A percentile compares a stretch with the other conserved stretches of the same genome.
These are phyloP conservation scores for Hozukius guyotensis DNA, from an alignment of 2,797 vertebrate species.

Conservation along the genomic window DNA sequence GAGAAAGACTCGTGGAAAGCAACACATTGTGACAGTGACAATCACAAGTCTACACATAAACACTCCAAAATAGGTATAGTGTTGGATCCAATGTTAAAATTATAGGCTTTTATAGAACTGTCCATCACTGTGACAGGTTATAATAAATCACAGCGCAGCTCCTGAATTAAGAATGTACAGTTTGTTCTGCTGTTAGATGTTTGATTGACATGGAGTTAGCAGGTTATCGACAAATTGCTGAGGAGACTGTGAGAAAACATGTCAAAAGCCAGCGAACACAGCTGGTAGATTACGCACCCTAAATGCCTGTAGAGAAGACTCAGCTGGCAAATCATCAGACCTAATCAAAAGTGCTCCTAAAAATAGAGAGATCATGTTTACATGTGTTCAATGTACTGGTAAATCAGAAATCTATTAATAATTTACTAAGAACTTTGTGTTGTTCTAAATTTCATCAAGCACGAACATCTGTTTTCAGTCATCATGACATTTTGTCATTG, in stretches of 20 bases:
- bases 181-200: not conserved
- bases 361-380: constrained; percentile 39
- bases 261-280: constrained; percentile 33
- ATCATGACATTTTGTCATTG: not conserved
- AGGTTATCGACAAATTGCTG: constrained; percentile 40
- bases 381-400: not conserved
- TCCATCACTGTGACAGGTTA: not conserved
- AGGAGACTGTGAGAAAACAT: constrained; percentile 7
- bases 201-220: constrained; percentile 34
- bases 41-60: not conserved
- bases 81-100: not conserved
- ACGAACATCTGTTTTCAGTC: not conserved
- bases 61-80: not conserved
- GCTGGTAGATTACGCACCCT: constrained; percentile 34
- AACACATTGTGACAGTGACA: not conserved
- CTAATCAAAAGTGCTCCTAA: constrained; percentile 43
- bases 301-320: constrained; percentile 35
- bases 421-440: constrained; percentile 3
- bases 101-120: not conserved
- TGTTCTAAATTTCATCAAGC: not conserved
- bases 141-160: not conserved
- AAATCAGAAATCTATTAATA: not conserved
- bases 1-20: not conserved
- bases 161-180: not conserved
- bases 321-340: constrained; percentile 32